Base-by-base conservation (phyloP, 2,797 vertebrate species). In the Darevskia mixta region DNA sequence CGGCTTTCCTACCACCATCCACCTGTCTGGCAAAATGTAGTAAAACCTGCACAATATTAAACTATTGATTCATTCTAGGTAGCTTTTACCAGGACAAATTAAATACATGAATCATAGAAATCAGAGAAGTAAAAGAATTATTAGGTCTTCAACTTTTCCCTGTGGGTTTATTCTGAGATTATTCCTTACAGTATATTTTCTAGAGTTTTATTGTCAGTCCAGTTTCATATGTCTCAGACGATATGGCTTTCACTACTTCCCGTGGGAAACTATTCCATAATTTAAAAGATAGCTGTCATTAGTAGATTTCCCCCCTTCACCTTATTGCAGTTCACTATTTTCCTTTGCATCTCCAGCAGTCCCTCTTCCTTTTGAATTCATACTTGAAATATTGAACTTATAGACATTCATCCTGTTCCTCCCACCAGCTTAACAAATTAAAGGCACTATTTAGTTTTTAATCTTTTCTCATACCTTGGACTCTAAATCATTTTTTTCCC, bases 101-200 rank as follows among this genome's bases (percentile, higher is more conserved):
- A 91, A 95, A 91, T 79, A 87, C 9, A 25, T 90, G 90, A 95
- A 89, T 91, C 82, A 92, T 83, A 88, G 87, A 90, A 92, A 89
- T 92, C 79, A 87, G 82, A 90, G 82, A 83, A 76, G 82, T 66
- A 0, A 1, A 88, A 78, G 49, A 88, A 82, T 88, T 87, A 80
- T 85, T 84, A 0, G 17, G 27, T 93, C 69, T 92, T 85, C 77
- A 5, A 61, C 87, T 25, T 32, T 82, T 5, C 49, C 87, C 83
- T 58, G 32, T 87, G 71, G 11, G 3, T 58, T 90, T 92, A 85
- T 43, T 81, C 29, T 43, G 43, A 71, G 76, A 1, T 88, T 55
- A 23, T 90, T 79, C 1, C 32, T 3, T 64, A 27, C 45, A 29
- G 11, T 93, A 0, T 83, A 1, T 80, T 86, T 92, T 76, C 87